Evolutionary conservation across 1,140 invertebrate genomes (phyloP).

Genomic region (Penaeus chinensis): DNA sequence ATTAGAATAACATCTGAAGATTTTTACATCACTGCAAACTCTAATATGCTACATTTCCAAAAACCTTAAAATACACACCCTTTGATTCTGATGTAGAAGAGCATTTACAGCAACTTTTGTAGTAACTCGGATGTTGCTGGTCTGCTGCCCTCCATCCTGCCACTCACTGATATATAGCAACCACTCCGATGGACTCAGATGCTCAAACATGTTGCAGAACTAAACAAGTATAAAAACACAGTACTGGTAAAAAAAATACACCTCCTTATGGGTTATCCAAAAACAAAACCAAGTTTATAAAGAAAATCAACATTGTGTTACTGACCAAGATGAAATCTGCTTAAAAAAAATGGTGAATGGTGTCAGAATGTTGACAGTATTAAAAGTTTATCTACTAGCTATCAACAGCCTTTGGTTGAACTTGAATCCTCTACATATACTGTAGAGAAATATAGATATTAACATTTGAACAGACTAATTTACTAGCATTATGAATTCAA

Average conservation of each 20-base stretch:
- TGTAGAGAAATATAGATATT: no score
- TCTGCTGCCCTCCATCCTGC: constrained; percentile 77
- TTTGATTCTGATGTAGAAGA: constrained; percentile 62
- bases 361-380: no score
- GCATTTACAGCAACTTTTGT: constrained; percentile 91
- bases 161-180: constrained; percentile 92
- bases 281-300: no score
- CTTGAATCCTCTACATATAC: no score
- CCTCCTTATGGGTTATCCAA: no score
- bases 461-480: neutral
- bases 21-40: no score
- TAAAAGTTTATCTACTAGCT: no score
- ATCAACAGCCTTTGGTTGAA: no score
- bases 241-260: neutral
- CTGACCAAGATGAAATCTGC: no score
- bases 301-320: no score
- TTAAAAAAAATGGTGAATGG: no score
- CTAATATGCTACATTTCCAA: neutral
- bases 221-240: constrained; percentile 66
- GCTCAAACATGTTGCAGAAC: constrained; percentile 92
- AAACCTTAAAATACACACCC: constrained; percentile 24
- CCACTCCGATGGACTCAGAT: constrained; percentile 90
- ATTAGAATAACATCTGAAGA: no score
- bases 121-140: constrained; percentile 90
- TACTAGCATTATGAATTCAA: neutral